These are phyloP conservation scores for Acrobasis suavella DNA, from an alignment of 2,888 invertebrate genomes.

Conservation along the genomic window DNA sequence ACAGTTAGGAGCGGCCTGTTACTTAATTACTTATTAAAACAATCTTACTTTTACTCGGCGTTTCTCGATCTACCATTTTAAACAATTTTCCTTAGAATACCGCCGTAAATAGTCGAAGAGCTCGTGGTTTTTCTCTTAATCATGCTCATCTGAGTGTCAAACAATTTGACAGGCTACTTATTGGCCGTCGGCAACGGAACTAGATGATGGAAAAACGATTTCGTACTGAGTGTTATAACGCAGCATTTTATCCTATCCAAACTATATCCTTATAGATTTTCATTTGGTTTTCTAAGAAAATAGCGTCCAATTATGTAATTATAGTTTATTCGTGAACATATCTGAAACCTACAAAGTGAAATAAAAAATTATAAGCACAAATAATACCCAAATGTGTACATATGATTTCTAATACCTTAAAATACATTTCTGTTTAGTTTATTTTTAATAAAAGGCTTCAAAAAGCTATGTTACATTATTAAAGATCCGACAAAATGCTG, in stretches of 20 bases:
- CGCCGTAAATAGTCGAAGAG: neutral
- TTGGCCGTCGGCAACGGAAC: slow-evolving; percentile 9
- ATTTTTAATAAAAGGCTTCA: too few relatives aligned
- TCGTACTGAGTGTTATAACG: slow-evolving; percentile 13
- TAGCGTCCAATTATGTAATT: too few relatives aligned
- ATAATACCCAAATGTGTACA: too few relatives aligned
- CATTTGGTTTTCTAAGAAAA: neutral
- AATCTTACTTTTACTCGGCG: neutral
- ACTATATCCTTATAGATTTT: neutral
- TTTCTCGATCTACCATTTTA: neutral
- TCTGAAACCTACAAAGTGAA: too few relatives aligned
- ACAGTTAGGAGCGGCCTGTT: too few relatives aligned
- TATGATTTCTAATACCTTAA: too few relatives aligned
- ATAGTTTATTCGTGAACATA: neutral
- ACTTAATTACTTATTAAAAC: too few relatives aligned
- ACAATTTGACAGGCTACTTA: slow-evolving; percentile 17
- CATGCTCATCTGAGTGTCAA: slow-evolving; percentile 12
- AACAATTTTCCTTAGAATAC: neutral
- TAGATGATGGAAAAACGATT: slow-evolving; percentile 9
- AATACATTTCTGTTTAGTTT: too few relatives aligned
- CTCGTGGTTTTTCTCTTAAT: slow-evolving; percentile 16
- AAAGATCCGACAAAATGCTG: too few relatives aligned
- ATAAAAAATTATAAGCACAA: too few relatives aligned
- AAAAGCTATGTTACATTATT: too few relatives aligned
- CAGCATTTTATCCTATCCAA: too few relatives aligned